phyloP scores from a whole-genome alignment of 2,888 invertebrate species.

The Autographa pulchrina region DNA sequence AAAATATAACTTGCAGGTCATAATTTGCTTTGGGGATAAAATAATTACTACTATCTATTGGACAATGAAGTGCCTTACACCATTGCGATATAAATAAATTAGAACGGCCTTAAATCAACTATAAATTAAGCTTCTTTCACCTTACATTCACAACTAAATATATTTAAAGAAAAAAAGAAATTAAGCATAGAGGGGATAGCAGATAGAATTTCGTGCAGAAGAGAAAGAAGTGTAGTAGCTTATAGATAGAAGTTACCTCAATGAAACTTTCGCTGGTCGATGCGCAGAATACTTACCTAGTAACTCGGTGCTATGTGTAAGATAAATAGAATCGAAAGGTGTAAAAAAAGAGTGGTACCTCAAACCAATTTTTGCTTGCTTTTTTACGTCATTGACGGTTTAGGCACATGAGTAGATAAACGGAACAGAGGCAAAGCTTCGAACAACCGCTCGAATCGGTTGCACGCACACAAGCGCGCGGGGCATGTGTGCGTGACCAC shows the following conservation, averaged over 20 bases:
- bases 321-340: background rate
- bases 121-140: conserved; percentile 55
- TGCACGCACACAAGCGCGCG: too few relatives aligned
- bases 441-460: too few relatives aligned
- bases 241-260: conserved; percentile 13
- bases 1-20: conserved; percentile 22
- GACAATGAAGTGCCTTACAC: conserved; percentile 16
- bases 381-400: too few relatives aligned
- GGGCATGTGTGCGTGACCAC: too few relatives aligned
- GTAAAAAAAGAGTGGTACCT: background rate
- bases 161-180: conserved; percentile 39
- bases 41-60: background rate
- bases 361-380: background rate
- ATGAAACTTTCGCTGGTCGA: background rate
- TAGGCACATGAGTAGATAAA: too few relatives aligned
- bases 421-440: too few relatives aligned
- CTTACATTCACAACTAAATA: conserved; percentile 50
- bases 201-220: conserved; percentile 57
- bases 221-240: conserved; percentile 17
- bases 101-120: conserved; percentile 21
- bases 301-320: background rate
- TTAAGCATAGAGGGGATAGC: conserved; percentile 56
- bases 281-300: background rate
- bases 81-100: conserved; percentile 2
- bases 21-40: conserved; percentile 5